Evolutionary conservation across 2,888 invertebrate species (phyloP), one percentile per base, ranked within the genome.

Genomic region (Galeopsomyia nigrocyanea): DNA sequence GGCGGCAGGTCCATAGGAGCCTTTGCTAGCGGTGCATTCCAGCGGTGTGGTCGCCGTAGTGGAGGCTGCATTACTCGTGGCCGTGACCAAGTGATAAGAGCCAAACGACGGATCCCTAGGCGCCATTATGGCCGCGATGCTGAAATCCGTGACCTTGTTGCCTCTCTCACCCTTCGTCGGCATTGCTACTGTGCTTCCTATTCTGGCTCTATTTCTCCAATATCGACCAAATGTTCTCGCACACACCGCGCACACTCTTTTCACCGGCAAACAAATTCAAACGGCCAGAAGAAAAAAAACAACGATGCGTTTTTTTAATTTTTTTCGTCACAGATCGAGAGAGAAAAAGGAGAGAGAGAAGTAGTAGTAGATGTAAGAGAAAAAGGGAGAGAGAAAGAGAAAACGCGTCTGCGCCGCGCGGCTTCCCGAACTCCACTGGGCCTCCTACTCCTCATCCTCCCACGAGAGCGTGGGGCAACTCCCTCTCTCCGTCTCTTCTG

Each of bases 61-160:
- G 10, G 39, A 39, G 39, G 39, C 39, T 5, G 39, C 39, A 39
- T 39, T 39, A 10, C 39, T 39, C 39, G 39, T 39, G 13, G 39
- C 39, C 39, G 39, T 39, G 13, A 39, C 39, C 39, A 39, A 39
- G 13, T 39, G 39, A 39, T 39, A 39, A 39, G 39, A 39, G 1
- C 64, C 84, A 82, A 85, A 86, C 80, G 85, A 83, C 81, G 86
- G 85, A 81, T 84, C 86, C 83, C 85, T 84, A 81, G 86, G 86
- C 83, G 90, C 90, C 90, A 92, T 92, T 83, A 92, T 91, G 75
- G 88, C 88, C 77, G 92, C 92, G 78, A 92, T 92, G 79, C 92
- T 92, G 88, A 93, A 92, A 87, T 92, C 92, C 79, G 92, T 92
- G 87, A 90, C 89, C 82, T 85, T 86, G 77, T 83, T 86, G 77